These are phyloP conservation scores for Atherinosoma microstoma DNA, from an alignment of 2,797 vertebrate species.

Conservation along the genomic window DNA sequence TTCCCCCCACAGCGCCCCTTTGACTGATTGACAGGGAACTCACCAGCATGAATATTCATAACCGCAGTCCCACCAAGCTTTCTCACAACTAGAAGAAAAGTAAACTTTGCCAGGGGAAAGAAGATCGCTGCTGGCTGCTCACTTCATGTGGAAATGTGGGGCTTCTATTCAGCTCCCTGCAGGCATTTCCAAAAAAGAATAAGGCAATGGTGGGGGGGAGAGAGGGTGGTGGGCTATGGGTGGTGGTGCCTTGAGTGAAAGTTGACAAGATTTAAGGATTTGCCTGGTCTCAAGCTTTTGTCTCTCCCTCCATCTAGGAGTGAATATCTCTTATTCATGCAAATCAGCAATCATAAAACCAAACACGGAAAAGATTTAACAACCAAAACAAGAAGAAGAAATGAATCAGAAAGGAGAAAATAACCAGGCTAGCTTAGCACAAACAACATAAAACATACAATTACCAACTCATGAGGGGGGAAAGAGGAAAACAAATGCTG, in stretches of 20 bases:
- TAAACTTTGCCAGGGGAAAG: constrained; percentile 75
- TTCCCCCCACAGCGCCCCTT: constrained; percentile 48
- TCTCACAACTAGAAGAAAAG: constrained; percentile 84
- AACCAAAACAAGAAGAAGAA: constrained; percentile 2
- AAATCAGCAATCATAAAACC: constrained; percentile 43
- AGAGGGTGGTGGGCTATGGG: constrained; percentile 41
- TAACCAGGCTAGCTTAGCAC: constrained; percentile 31
- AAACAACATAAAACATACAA: constrained; percentile 51
- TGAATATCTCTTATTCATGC: constrained; percentile 62
- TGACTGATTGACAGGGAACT: constrained; percentile 76
- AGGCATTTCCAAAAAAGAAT: constrained; percentile 67
- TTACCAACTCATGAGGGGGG: constrained; percentile 32
- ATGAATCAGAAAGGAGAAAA: constrained; percentile 7
- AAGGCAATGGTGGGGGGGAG: constrained; percentile 51
- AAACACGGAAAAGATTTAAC: constrained; percentile 11
- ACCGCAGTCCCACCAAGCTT: constrained; percentile 73
- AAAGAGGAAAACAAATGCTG: constrained; percentile 34
- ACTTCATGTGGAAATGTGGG: constrained; percentile 82
- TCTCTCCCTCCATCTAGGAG: constrained; percentile 57
- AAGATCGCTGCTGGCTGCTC: constrained; percentile 73
- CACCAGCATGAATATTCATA: constrained; percentile 82
- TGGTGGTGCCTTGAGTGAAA: constrained; percentile 61
- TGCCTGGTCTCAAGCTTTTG: constrained; percentile 68
- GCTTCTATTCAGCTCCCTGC: constrained; percentile 75
- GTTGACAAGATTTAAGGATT: constrained; percentile 80